Base-by-base conservation (phyloP, 2,113 vertebrate genomes). In the Cettia cetti region DNA sequence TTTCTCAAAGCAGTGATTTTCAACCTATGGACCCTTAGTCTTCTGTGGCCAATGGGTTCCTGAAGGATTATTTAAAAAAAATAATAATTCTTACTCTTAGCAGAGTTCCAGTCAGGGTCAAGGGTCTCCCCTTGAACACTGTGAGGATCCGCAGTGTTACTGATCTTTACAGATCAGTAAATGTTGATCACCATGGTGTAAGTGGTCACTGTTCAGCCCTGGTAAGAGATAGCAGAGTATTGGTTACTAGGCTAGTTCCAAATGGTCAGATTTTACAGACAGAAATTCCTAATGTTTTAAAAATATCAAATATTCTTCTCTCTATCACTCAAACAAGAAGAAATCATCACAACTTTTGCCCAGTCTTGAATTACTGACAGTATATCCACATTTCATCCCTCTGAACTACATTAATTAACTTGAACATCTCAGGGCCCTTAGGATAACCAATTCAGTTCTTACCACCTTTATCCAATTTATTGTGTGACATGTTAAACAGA, bases 131-230 rank as follows among this genome's bases (percentile, higher is more conserved):
- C 49, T 75, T 68, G 28, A 68, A 87, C 49, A 72, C 13, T 40
- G 35, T 63, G 60, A 71, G 23, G 33, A 71, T 60, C 56, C 57
- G 52, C 18, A 53, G 22, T 45, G 39, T 23, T 69, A 33, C 45
- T 2, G 3, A 20, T 69, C 28, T n/a, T 69, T 86, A 39, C 28
- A 33, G 44, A n/a, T 33, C 28, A 40, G 28, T 82, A 47, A 71
- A 56, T 35, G 21, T 11, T 63, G 42, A 63, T 68, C 39, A 57
- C 17, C 18, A 6, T 0, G 0, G 30, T 35, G 10, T 44, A 59
- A 33, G 20, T 44, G 33, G 28, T 66, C 13, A 0, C 49, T 53
- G 11, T 59, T 83, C 30, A 86, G 30, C 21, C 45, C 47, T 4
- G 1, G 60, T 13, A 37, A 3, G 49, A 86, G 44, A 39, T 4